Conservation (phyloP, 2,113 vertebrate genomes). For the Otolemur garnettii region DNA sequence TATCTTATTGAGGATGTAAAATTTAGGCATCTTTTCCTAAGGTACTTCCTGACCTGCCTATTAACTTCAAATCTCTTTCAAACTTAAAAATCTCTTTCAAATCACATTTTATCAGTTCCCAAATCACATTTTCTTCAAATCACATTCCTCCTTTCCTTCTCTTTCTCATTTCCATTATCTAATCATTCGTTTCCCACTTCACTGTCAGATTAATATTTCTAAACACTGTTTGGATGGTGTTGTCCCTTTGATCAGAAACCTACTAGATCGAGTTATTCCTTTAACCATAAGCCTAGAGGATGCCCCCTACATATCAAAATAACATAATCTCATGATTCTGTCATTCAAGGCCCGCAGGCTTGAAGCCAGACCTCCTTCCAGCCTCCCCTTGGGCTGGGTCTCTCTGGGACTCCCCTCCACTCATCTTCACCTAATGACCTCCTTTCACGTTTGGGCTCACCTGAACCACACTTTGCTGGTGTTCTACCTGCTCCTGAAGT, state of each 20-base stretch:
- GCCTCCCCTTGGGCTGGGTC: neutral
- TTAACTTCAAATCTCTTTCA: neutral
- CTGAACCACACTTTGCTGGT: neutral
- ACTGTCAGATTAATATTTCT: neutral
- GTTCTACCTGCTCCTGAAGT: neutral
- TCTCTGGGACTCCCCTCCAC: too few species aligned
- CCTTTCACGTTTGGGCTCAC: neutral
- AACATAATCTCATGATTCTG: neutral
- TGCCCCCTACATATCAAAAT: fast-evolving
- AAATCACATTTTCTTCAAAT: neutral
- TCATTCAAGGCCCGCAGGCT: neutral
- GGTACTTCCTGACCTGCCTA: neutral
- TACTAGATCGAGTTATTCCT: neutral
- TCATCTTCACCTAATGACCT: neutral
- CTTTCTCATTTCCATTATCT: neutral
- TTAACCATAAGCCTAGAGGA: neutral
- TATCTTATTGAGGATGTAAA: neutral
- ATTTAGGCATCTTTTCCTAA: neutral
- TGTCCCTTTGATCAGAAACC: neutral
- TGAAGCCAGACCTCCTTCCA: neutral
- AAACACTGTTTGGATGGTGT: neutral
- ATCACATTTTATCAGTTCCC: neutral
- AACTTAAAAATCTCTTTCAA: neutral
- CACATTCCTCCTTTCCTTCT: neutral
- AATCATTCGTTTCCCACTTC: neutral